Percentiles rank a stretch among this genome's conserved stretches.
Conservation (phyloP, 2,888 invertebrate genomes). For the Trichogramma evanescens region DNA sequence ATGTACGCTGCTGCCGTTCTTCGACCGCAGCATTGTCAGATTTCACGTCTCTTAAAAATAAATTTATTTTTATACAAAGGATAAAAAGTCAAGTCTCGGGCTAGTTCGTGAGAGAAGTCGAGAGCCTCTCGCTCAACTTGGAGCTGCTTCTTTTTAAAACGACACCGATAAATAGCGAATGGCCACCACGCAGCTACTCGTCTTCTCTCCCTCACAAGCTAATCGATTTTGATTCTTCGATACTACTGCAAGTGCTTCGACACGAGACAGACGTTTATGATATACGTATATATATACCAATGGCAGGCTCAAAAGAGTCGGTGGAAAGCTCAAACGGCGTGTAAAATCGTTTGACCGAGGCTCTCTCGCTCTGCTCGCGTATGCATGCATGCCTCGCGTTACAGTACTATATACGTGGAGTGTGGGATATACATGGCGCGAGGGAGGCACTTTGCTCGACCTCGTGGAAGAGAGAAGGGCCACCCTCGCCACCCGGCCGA, state of each 20-base stretch:
- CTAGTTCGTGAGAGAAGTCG: background rate
- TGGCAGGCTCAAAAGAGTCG: slow-evolving; percentile 8
- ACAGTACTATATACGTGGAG: no score
- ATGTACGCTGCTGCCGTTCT: no score
- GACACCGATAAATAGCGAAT: background rate
- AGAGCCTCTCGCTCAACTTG: background rate
- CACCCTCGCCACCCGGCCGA: background rate
- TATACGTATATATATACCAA: no score
- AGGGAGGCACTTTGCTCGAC: slow-evolving; percentile 5
- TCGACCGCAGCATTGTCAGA: no score
- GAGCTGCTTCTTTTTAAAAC: background rate
- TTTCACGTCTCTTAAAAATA: no score
- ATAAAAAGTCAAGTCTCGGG: no score
- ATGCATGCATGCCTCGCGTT: no score
- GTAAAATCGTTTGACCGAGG: slow-evolving; percentile 19
- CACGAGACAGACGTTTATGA: no score
- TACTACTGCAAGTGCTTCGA: no score
- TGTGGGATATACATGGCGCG: background rate
- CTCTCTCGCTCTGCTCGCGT: no score
- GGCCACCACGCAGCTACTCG: background rate
- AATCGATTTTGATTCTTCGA: no score
- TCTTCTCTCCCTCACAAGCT: slow-evolving; percentile 10
- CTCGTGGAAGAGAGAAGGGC: slow-evolving; percentile 11
- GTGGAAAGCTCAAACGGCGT: background rate
- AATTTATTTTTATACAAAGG: no score